Evolutionary conservation across 2,888 invertebrate genomes (phyloP).

Genomic region (Buathra laborator): DNA sequence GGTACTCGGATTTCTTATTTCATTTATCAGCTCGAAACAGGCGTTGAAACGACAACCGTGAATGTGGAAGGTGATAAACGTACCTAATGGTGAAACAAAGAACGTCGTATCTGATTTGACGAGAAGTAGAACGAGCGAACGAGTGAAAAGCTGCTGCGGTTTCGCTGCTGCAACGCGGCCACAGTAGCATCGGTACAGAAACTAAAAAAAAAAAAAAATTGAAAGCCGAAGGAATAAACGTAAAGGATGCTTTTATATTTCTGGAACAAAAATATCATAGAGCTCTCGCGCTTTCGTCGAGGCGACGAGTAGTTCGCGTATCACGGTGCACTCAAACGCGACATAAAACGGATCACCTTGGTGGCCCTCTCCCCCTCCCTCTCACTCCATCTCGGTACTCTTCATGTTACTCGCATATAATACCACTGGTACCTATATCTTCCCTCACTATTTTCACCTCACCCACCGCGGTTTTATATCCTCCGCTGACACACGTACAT

Average conservation of each 20-base stretch:
- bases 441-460: slow-evolving; percentile 6
- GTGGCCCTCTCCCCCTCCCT: background rate
- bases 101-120: slow-evolving; percentile 40
- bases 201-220: slow-evolving; percentile 40
- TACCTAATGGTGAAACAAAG: slow-evolving; percentile 35
- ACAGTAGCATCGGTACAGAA: background rate
- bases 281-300: slow-evolving; percentile 19
- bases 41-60: background rate
- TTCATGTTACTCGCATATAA: slow-evolving; percentile 41
- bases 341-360: slow-evolving; percentile 56
- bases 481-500: slow-evolving; percentile 2
- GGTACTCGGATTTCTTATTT: background rate
- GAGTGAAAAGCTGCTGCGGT: slow-evolving; percentile 13
- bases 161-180: background rate
- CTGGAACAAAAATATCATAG: slow-evolving; percentile 32
- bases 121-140: slow-evolving; percentile 17
- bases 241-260: slow-evolving; percentile 56
- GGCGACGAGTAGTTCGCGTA: slow-evolving; percentile 39
- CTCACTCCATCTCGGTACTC: slow-evolving; percentile 9
- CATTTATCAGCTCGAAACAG: slow-evolving; percentile 1
- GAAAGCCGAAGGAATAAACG: slow-evolving; percentile 51
- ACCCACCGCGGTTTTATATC: slow-evolving; percentile 33
- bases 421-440: slow-evolving; percentile 21
- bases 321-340: slow-evolving; percentile 53
- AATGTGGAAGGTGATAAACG: slow-evolving; percentile 24